Base-by-base conservation (phyloP, 2,888 invertebrate species). In the Cyrtodaria siliqua region DNA sequence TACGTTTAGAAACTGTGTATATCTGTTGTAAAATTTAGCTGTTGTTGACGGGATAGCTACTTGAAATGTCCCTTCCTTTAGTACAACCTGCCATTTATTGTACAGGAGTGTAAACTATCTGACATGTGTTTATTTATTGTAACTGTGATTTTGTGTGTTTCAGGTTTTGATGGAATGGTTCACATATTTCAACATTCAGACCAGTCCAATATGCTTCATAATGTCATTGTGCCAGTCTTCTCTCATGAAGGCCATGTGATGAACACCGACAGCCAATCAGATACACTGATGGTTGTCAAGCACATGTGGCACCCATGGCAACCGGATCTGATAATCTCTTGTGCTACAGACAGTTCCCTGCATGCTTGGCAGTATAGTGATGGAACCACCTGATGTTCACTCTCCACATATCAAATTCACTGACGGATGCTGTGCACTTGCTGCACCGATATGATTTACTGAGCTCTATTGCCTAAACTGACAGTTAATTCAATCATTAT, bases 231-330 rank as follows among this genome's bases (percentile, higher is more conserved):
- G 63, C 78, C 83, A 69, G 67, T 79, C 60, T 85, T 85, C 71
- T 55, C 61, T 27, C 85, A 85, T 76, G 76, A 85, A 74, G 85
- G 85, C 67, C 85, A 85, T 76, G 72, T 78, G 71, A 84, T 62
- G 60, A 78, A 80, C 50, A 55, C 50, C 26, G 70, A 67, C 14
- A 55, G 50, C 72, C 79, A 74, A 66, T 66, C 83, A 71, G 70
- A 79, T 42, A 23, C 52, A 14, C 9, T 79, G 9, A 20, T 26
- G 57, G 71, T 80, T 47, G 59, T 70, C 8, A 52, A 68, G 56
- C 84, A 86, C 60, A 47, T 84, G 42, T 79, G 83, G 79, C 79
- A 84, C 71, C 80, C 83, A 57, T 67, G 72, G 72, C 56, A 74
- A 63, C 77, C 69, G 38, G 74, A 73, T 53, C 52, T 83, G 38